Evolutionary conservation across 2,888 invertebrate species (phyloP), one percentile per base, ranked within the genome.

Genomic region (Drosophila mettleri): DNA sequence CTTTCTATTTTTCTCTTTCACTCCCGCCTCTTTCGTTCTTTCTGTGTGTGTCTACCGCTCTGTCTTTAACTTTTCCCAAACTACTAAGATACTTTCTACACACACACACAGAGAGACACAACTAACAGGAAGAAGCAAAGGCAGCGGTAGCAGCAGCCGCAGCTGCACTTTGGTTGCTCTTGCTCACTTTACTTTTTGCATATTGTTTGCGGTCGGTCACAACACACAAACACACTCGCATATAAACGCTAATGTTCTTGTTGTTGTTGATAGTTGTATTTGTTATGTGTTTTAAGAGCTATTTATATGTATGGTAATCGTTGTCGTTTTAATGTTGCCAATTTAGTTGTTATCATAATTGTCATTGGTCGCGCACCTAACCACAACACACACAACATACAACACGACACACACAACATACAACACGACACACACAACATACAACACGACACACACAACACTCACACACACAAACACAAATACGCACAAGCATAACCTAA

Each of bases 191-290:
- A 31, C 51, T 24, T 63, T 76, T 68, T 83, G 69, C 64, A 61
- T 76, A 71, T 75, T 49, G 58, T 29, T 61, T 43, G 33, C 49
- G 41, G 51, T 29, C 31, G 43, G 22, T 38, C 29, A 20, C 61
- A 31, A 55, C 59, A 52, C 38, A 45, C 41, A 54, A 14, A 65
- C 14, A 39, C 52, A 55, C 43, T 49, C 34, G 52, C 16, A 75
- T 9, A 46, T 46, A 60, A 31, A 52, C 45, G 51, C 49, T 51
- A 39, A 46, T 34, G 45, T 14, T 29, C 20, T 64, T 58, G 60
- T 64, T 86, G 60, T 85, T 78, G 74, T 70, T 73, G 51, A 58
- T 82, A 82, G 83, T 52, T 86, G 83, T 78, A 82, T 66, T 70
- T 78, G 67, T 66, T 88, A 66, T 72, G 71, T 68, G 66, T 53